These are phyloP conservation scores for Megalopta genalis DNA, from an alignment of 1,140 invertebrate species.

Conservation along the genomic window DNA sequence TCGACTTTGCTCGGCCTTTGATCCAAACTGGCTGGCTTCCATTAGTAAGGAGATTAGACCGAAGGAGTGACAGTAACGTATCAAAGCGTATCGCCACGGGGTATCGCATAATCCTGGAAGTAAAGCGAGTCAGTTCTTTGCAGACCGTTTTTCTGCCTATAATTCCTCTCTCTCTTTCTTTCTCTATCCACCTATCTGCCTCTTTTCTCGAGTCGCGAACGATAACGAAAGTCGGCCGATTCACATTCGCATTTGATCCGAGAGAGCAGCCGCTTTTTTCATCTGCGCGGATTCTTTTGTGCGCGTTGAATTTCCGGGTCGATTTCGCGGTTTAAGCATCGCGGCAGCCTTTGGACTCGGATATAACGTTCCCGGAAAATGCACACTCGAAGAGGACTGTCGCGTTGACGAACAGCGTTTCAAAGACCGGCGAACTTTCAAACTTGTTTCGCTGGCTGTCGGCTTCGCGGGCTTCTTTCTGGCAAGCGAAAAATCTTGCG, in stretches of 20 bases:
- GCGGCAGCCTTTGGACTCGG: neutral
- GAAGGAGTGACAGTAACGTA: constrained; percentile 19
- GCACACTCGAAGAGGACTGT: no score
- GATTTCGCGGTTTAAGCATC: neutral
- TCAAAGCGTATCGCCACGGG: constrained; percentile 8
- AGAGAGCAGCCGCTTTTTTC: neutral
- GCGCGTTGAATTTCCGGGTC: neutral
- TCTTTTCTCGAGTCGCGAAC: no score
- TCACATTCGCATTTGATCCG: neutral
- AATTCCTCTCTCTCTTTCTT: no score
- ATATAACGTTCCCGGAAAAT: neutral
- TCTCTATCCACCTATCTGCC: no score
- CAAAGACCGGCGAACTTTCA: no score
- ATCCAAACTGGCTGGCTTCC: neutral
- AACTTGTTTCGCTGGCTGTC: no score
- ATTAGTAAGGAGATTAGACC: neutral
- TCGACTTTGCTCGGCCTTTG: neutral
- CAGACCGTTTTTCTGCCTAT: constrained; percentile 1
- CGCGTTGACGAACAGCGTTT: no score
- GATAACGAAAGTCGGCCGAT: constrained; percentile 4
- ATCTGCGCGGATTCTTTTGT: neutral
- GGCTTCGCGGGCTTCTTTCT: no score
- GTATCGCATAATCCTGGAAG: constrained; percentile 22
- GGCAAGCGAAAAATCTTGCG: no score
- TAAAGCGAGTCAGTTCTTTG: constrained; percentile 13